Evolutionary conservation across 1,140 invertebrate species (phyloP).

Genomic region (Ceratina japonica): DNA sequence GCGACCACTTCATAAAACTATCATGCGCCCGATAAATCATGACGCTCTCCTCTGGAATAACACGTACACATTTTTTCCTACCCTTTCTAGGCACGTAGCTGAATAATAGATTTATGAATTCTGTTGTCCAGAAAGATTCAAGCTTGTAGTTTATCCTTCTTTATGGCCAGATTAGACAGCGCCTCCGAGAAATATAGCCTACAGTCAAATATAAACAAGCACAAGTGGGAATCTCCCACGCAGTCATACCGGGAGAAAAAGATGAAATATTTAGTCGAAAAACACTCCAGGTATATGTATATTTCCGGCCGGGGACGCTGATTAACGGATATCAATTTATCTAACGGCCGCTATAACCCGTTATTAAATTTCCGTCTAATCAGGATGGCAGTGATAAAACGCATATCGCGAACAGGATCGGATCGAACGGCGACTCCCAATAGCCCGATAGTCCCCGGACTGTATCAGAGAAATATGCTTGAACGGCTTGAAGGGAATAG

Average conservation of each 20-base stretch:
- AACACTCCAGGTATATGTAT: too few species aligned
- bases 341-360: too few species aligned
- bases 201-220: neutral
- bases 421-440: slow-evolving; percentile 17
- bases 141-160: neutral
- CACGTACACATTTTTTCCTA: neutral
- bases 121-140: neutral
- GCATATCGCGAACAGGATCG: neutral
- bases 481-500: slow-evolving; percentile 27
- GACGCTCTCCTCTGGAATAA: neutral
- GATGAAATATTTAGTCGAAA: neutral
- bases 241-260: neutral
- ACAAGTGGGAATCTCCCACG: neutral
- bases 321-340: too few species aligned
- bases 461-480: slow-evolving; percentile 40
- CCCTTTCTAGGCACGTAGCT: neutral
- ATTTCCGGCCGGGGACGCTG: too few species aligned
- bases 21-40: neutral
- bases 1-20: neutral
- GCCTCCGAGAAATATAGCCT: neutral
- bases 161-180: neutral
- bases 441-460: neutral
- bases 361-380: too few species aligned
- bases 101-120: slow-evolving; percentile 1
- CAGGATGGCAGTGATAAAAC: too few species aligned